These are phyloP conservation scores for Paguma larvata DNA, from an alignment of 2,797 vertebrate genomes.

Conservation along the genomic window DNA sequence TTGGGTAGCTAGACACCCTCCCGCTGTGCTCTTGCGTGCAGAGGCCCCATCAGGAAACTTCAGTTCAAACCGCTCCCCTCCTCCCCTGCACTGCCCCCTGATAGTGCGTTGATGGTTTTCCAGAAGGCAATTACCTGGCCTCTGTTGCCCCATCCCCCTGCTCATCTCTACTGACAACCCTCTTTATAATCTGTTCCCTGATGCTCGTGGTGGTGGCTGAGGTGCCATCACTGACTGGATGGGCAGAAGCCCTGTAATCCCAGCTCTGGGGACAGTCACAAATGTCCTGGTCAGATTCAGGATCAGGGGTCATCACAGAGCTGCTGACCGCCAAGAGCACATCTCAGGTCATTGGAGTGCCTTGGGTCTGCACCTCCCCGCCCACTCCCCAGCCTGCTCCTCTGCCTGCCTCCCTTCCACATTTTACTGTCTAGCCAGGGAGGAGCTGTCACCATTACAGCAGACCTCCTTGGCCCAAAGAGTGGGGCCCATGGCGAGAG, in stretches of 20 bases:
- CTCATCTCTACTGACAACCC: background rate
- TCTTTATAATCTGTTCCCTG: background rate
- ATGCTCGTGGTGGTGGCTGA: background rate
- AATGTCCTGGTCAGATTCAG: background rate
- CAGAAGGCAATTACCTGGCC: background rate
- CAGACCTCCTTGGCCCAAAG: background rate
- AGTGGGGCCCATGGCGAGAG: background rate
- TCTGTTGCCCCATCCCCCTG: background rate
- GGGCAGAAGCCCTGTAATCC: background rate
- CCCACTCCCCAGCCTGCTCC: background rate
- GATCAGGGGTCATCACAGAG: rapidly evolving
- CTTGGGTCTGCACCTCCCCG: background rate
- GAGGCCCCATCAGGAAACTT: background rate
- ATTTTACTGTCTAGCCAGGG: background rate
- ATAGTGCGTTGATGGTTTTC: rapidly evolving
- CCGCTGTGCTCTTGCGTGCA: rapidly evolving
- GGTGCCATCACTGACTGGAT: too few species aligned
- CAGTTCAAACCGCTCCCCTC: rapidly evolving
- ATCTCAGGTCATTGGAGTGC: background rate
- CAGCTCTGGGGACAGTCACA: background rate
- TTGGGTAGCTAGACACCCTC: too few species aligned
- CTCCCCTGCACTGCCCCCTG: too few species aligned
- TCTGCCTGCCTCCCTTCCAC: background rate
- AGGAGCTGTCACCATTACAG: background rate
- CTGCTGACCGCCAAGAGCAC: background rate